Evolutionary conservation across 2,888 invertebrate genomes (phyloP).

Genomic region (Hydriomena furcata): DNA sequence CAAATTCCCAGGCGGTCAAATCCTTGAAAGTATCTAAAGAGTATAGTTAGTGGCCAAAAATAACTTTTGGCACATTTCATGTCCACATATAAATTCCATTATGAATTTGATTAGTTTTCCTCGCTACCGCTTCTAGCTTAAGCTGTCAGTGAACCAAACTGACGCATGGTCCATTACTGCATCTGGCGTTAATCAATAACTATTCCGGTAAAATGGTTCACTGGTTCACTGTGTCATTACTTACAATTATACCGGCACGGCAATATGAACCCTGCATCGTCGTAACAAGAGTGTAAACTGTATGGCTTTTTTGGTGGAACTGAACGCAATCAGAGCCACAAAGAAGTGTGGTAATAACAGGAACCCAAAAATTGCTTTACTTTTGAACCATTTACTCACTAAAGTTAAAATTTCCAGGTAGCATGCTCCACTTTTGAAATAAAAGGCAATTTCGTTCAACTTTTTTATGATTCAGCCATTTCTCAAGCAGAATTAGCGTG

Average conservation of each 20-base stretch:
- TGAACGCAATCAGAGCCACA: slow-evolving; percentile 18
- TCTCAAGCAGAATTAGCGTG: background rate
- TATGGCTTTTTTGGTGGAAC: background rate
- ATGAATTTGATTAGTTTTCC: too few relatives aligned
- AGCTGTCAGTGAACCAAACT: slow-evolving; percentile 22
- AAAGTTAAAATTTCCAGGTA: slow-evolving; percentile 1
- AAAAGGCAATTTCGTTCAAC: background rate
- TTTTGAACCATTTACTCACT: slow-evolving; percentile 6
- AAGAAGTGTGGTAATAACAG: slow-evolving; percentile 23
- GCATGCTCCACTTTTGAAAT: background rate
- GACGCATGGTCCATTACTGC: slow-evolving; percentile 62
- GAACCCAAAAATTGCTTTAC: slow-evolving; percentile 13
- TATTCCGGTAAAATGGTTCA: slow-evolving; percentile 34
- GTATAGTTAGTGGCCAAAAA: too few relatives aligned
- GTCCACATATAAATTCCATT: too few relatives aligned
- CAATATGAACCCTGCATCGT: slow-evolving; percentile 13
- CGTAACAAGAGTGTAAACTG: slow-evolving; percentile 3
- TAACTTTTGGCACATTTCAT: too few relatives aligned
- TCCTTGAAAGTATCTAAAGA: too few relatives aligned
- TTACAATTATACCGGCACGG: slow-evolving; percentile 37
- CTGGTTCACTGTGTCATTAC: slow-evolving; percentile 43
- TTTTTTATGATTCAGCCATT: background rate
- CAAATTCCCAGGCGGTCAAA: too few relatives aligned
- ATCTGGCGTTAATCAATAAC: slow-evolving; percentile 68
- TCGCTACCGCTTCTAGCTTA: slow-evolving; percentile 4